A percentile compares a stretch with the other conserved stretches of the same genome.
These are phyloP conservation scores for Nibea coibor DNA, from an alignment of 2,113 vertebrate species.

Conservation along the genomic window DNA sequence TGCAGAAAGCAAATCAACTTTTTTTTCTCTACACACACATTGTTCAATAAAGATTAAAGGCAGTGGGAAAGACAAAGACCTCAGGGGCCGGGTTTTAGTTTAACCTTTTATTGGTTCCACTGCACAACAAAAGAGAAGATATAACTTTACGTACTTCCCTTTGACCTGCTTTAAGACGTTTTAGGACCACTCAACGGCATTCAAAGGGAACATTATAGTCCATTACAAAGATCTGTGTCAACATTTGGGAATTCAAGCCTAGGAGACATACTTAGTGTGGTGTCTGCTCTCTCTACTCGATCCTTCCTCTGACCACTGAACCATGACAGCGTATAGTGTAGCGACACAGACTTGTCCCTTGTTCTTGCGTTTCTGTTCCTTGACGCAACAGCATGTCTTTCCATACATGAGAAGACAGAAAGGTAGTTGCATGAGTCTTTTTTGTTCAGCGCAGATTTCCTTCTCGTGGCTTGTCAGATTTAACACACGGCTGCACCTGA, in stretches of 20 bases:
- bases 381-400: conserved; percentile 9
- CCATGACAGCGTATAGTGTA: conserved; percentile 41
- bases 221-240: conserved; percentile 67
- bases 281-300: conserved; percentile 42
- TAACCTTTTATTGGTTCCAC: conserved; percentile 67
- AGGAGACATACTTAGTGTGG: conserved; percentile 53
- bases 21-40: background rate
- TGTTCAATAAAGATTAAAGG: conserved; percentile 47
- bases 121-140: conserved; percentile 34
- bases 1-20: background rate
- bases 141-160: conserved; percentile 37
- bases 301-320: conserved; percentile 32
- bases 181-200: conserved; percentile 61
- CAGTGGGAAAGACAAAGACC: conserved; percentile 25
- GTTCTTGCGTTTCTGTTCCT: conserved; percentile 11
- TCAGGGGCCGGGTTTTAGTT: conserved; percentile 48
- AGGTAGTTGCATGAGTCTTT: background rate
- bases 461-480: conserved; percentile 24
- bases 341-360: conserved; percentile 21
- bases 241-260: conserved; percentile 64
- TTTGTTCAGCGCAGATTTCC: conserved; percentile 17
- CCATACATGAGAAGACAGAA: background rate
- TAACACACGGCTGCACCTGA: background rate
- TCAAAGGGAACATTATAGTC: conserved; percentile 56
- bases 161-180: conserved; percentile 48